Evolutionary conservation across 2,113 vertebrate genomes (phyloP), one percentile per base, ranked within the genome.

Genomic region (Leptobrachium leishanense): DNA sequence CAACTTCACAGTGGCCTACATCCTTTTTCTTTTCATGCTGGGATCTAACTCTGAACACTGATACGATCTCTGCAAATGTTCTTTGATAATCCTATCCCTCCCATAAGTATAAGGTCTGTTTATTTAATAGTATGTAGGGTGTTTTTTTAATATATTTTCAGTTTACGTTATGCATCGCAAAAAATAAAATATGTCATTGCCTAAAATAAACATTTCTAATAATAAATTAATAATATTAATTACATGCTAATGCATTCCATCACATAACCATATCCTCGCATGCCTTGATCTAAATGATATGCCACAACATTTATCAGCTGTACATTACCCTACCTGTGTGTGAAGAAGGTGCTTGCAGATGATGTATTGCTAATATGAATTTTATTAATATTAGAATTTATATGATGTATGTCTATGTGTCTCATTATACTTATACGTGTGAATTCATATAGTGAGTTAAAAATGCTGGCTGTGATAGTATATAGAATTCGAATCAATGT

Each of bases 31-130:
- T 57, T 55, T 40, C 67, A 62, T 69, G 75, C 75, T 77, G 66
- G 43, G 75, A 68, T 77, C 66, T 42, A 72, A 42, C 53, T 57
- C 71, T 84, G 84, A 84, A 85, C 83, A 72, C 82, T 86, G 83
- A 82, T 84, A 85, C 88, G 82, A 44, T 83, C 68, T 87, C 84
- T 85, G 77, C 82, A 88, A 89, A 89, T 88, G 84, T 86, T 86
- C 86, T 88, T 89, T 89, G 87, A 86, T 89, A 90, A 88, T 88
- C 86, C 82, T 85, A 88, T 88, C 88, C 86, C 85, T 85, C 84
- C 83, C 85, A 88, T 87, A 82, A 82, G 75, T 68, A 82, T 68
- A 73, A 55, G 59, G 86, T 82, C 81, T 57, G 77, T 72, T 85
- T 83, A 86, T 76, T 68, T 67, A 68, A 55, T 68, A 31, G 20